Evolutionary conservation across 2,888 invertebrate genomes (phyloP), one percentile per base, ranked within the genome.

Genomic region (Amorpha juglandis): DNA sequence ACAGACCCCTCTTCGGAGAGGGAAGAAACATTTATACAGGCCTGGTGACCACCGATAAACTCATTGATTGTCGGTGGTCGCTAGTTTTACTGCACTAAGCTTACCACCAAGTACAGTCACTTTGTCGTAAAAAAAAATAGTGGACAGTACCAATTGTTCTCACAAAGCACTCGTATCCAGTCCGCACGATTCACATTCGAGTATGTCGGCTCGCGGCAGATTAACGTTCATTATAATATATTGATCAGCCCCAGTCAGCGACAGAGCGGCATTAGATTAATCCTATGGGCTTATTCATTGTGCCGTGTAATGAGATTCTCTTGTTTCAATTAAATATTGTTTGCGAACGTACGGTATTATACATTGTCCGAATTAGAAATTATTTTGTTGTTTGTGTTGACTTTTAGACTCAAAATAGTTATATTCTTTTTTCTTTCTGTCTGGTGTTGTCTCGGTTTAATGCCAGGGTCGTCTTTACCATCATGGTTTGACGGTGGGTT

Each of bases 271-370:
- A 63, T 63, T 63, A 63, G 63, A 63, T 63, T 63, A 50, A 63
- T 63, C 63, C 51, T 38, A 14, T 35, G 51, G 63, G 63, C 27
- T 58, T 63, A 63, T 63, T 38, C 63, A 50, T 51, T 50, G 63
- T 38, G 19, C 19, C 51, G 51, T 51, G 63, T 63, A 63, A 63
- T 63, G 63, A 63, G 63, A 63, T 63, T 63, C 63, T 63, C 63
- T 51, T 63, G 63, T 63, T 63, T 63, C 63, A 63, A 63, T 63
- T 51, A 63, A 63, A 50, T 51, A 38, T 63, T 51, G 38, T 50
- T 48, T 38, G n/a, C 19, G 51, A 35, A 7, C 27, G 27, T 27
- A 16, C 12, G 33, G 38, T 51, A 63, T 63, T 63, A 51, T 38
- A 21, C 35, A 35, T 8, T 50, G 50, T 50, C 50, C 19, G 19